Evolutionary conservation across 1,140 invertebrate species (phyloP).

Genomic region (Drosophila tani): DNA sequence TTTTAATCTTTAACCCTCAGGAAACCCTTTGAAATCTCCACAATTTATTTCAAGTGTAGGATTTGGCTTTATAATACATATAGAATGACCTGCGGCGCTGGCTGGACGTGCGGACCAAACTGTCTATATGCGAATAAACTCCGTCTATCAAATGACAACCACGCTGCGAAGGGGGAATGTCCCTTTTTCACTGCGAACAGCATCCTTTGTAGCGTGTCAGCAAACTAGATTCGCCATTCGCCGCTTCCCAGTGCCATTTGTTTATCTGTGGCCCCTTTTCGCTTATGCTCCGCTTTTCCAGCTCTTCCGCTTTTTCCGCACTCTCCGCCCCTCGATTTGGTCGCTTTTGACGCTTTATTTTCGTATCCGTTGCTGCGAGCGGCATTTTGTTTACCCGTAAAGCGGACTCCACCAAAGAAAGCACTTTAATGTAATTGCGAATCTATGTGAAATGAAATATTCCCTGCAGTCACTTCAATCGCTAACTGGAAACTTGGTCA

Average conservation of each 20-base stretch:
- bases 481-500: constrained; percentile 65
- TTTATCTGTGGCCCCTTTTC: constrained; percentile 31
- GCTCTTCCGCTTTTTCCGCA: neutral
- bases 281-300: constrained; percentile 6
- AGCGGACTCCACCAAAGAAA: constrained; percentile 27
- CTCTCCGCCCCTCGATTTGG: neutral
- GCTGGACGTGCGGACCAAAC: constrained; percentile 13
- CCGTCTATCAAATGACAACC: constrained; percentile 44
- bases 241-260: constrained; percentile 17
- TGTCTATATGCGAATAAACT: constrained; percentile 60
- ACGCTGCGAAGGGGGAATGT: constrained; percentile 11
- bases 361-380: constrained; percentile 46
- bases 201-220: constrained; percentile 48
- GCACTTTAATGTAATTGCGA: constrained; percentile 67
- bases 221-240: constrained; percentile 41
- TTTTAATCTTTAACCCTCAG: neutral
- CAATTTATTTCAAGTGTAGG: neutral
- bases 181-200: constrained; percentile 9
- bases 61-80: constrained; percentile 28
- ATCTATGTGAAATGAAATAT: constrained; percentile 52
- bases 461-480: constrained; percentile 29
- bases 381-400: constrained; percentile 47
- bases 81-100: constrained; percentile 25
- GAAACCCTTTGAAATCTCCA: neutral
- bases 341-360: constrained; percentile 49